phyloP scores from a whole-genome alignment of 1,140 invertebrate species.

The Sarcophaga peregrina region DNA sequence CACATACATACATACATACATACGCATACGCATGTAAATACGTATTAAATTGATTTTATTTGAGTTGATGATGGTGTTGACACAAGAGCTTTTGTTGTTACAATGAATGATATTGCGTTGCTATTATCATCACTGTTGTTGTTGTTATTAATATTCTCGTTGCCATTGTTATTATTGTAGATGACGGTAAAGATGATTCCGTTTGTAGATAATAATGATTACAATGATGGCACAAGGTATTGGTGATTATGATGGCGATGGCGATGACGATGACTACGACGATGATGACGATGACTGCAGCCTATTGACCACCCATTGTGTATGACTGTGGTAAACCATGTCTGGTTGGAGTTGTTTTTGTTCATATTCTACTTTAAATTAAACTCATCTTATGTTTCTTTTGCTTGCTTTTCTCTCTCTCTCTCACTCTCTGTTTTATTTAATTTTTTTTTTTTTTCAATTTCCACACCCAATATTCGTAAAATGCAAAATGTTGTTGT shows the following conservation, averaged over 20 bases:
- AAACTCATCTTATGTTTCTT: neutral
- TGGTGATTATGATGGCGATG: neutral
- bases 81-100: conserved; percentile 64
- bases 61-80: conserved; percentile 61
- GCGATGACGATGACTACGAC: neutral
- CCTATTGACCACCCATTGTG: conserved; percentile 62
- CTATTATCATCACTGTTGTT: neutral
- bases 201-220: neutral
- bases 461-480: conserved; percentile 26
- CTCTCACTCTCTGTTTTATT: too few species aligned
- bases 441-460: neutral
- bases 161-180: conserved; percentile 21
- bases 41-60: conserved; percentile 65
- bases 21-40: neutral
- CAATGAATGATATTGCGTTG: conserved; percentile 43
- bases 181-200: conserved; percentile 10
- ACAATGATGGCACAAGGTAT: neutral
- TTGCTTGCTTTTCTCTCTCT: neutral
- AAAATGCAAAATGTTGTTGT: neutral
- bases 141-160: neutral
- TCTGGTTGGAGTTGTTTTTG: conserved; percentile 49
- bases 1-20: too few species aligned
- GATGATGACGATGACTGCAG: neutral
- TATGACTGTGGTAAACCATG: conserved; percentile 50
- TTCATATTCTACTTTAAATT: conserved; percentile 30